Evolutionary conservation across 2,797 vertebrate genomes (phyloP), one percentile per base, ranked within the genome.

Genomic region (Delichon dasypus): DNA sequence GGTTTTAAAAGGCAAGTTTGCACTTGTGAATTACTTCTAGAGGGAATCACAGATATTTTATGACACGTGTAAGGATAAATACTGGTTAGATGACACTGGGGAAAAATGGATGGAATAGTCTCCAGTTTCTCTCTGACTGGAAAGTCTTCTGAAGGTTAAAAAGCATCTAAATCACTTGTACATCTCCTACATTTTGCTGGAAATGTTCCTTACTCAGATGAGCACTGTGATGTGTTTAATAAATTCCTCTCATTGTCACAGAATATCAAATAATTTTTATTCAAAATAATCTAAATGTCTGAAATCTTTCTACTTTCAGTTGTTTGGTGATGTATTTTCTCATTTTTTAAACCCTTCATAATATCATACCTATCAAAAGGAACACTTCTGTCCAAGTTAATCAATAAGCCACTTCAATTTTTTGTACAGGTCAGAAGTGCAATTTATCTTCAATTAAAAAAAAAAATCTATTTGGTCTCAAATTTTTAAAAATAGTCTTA

Each of bases 1-100:
- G 38, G 40, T 65, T 85, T 91, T 75, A 70, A 88, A 80, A 93
- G 85, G 80, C 62, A 79, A 66, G 23, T 67, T 47, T 18, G 10
- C 44, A 67, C 40, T 79, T 23, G 15, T 55, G 62, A 84, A 51
- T 73, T 75, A 38, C 44, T 81, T 78, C 38, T 42, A 50, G 74
- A 58, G 48, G 62, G 22, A 88, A 93, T 32, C 7, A 9, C 40
- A 70, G 76, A 5, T 76, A 36, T 26, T 86, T 84, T 57, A 55
- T 7, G 36, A 26, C 19, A 66, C 0, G 0, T 9, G 14, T 7
- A 66, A 78, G 32, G 44, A 75, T 73, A 61, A 57, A 54, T 15
- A 54, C 29, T 25, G 7, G 30, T 44, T 71, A 65, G 45, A 50
- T 74, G 73, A 51, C 51, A 50, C 34, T 50, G 64, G 44, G 70